Base-by-base conservation (phyloP, 2,113 vertebrate species). In the Apeltes quadracus region DNA sequence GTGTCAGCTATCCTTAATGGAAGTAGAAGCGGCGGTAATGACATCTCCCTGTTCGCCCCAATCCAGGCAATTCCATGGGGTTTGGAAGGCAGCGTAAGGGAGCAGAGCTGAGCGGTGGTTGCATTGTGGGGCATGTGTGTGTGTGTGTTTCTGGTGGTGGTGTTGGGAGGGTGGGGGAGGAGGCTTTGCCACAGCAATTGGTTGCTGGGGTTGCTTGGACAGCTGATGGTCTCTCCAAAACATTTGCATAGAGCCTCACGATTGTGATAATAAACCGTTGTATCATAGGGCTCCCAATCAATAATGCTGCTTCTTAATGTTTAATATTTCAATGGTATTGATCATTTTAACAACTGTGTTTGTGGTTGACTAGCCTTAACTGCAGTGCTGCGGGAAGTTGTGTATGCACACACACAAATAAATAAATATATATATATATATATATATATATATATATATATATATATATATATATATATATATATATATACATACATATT, bases 301-400 rank as follows among this genome's bases (percentile, higher is more conserved):
- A 97, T 98, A 95, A 90, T 93, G 96, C 88, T 94, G 96, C 95
- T 97, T 95, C 94, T 91, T 94, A 94, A 96, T 94, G 95, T 97
- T 95, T 95, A 96, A 96, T 96, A 97, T 98, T 97, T 98, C 94
- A 93, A 93, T 94, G 93, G 88, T 96, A 99, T 99, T 94, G 96
- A 98, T 97, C 95, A 95, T 93, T 92, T 93, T 95, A 95, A 96
- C 95, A 95, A 94, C 94, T 92, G 90, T 93, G 95, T 95, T 92
- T 95, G 95, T 84, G 93, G 95, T 94, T 90, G 89, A 90, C 92
- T 92, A 83, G 90, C 82, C 82, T 95, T 95, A 95, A 95, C 94
- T 93, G 93, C 0, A 92, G 83, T 22, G 50, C 69, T 76, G 72
- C 69, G 54, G 75, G 65, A 85, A 75, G 54, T 72, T 73, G 76